Evolutionary conservation across 2,797 vertebrate genomes (phyloP).

Genomic region (Ctenopoma multispine): DNA sequence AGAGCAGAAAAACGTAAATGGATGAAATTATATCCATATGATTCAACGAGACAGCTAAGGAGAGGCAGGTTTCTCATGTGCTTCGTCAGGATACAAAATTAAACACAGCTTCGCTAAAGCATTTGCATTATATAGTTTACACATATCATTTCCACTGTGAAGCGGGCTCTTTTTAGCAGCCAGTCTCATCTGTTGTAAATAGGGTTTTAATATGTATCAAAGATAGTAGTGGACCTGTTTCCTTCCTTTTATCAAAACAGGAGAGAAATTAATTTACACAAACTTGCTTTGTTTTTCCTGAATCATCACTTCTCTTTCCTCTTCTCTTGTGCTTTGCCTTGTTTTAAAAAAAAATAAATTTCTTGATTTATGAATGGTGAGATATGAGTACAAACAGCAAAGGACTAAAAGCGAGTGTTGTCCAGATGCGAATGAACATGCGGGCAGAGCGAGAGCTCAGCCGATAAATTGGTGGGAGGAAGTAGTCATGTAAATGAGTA

Average conservation of each 20-base stretch:
- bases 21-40: constrained; percentile 92
- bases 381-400: constrained; percentile 61
- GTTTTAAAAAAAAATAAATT: constrained; percentile 40
- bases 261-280: constrained; percentile 64
- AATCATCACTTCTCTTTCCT: constrained; percentile 18
- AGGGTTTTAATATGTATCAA: constrained; percentile 73
- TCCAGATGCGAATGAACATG: constrained; percentile 81
- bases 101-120: constrained; percentile 89
- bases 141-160: constrained; percentile 89
- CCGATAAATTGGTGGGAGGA: constrained; percentile 82
- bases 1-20: constrained; percentile 89
- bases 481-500: constrained; percentile 86
- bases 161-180: constrained; percentile 78
- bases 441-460: constrained; percentile 58
- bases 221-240: constrained; percentile 46
- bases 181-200: constrained; percentile 76
- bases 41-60: constrained; percentile 89
- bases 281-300: constrained; percentile 40
- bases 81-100: constrained; percentile 87
- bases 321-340: constrained; percentile 19
- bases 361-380: constrained; percentile 67
- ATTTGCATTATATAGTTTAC: constrained; percentile 89
- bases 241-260: constrained; percentile 4
- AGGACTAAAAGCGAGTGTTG: constrained; percentile 64
- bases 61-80: constrained; percentile 88